A percentile compares a stretch with the other conserved stretches of the same genome.
These are phyloP conservation scores for Hecatera dysodea DNA, from an alignment of 2,888 invertebrate species.

Conservation along the genomic window DNA sequence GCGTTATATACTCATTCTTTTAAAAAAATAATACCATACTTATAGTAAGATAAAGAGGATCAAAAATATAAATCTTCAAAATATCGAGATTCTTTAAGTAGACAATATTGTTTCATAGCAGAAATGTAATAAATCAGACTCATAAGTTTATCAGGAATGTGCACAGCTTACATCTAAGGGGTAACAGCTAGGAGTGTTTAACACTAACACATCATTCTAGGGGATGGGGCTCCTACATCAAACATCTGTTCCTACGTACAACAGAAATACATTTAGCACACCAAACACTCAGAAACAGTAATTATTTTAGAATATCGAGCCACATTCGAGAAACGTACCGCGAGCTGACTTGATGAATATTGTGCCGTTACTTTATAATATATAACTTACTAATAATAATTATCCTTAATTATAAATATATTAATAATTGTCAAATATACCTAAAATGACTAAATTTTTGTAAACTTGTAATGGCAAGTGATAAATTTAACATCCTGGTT, in stretches of 20 bases:
- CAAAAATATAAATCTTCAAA: constrained; percentile 89
- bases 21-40: constrained; percentile 85
- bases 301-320: constrained; percentile 81
- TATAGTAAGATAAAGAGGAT: constrained; percentile 87
- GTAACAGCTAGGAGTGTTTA: constrained; percentile 78
- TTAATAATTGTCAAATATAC: constrained; percentile 73
- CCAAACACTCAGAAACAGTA: constrained; percentile 80
- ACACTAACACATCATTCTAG: constrained; percentile 79
- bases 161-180: constrained; percentile 87
- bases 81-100: constrained; percentile 87
- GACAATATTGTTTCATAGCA: constrained; percentile 85
- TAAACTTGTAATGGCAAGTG: constrained; percentile 76
- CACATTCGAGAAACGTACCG: constrained; percentile 85
- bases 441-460: constrained; percentile 70
- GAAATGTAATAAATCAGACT: constrained; percentile 90
- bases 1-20: constrained; percentile 73
- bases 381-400: constrained; percentile 74
- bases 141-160: constrained; percentile 87
- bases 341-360: constrained; percentile 91
- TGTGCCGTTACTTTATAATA: constrained; percentile 77
- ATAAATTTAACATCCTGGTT: constrained; percentile 71
- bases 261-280: constrained; percentile 80
- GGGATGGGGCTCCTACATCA: constrained; percentile 77
- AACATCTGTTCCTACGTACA: constrained; percentile 76
- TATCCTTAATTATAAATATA: constrained; percentile 67